These are phyloP conservation scores for Drosophila rubida DNA, from an alignment of 2,888 invertebrate species.

Conservation along the genomic window DNA sequence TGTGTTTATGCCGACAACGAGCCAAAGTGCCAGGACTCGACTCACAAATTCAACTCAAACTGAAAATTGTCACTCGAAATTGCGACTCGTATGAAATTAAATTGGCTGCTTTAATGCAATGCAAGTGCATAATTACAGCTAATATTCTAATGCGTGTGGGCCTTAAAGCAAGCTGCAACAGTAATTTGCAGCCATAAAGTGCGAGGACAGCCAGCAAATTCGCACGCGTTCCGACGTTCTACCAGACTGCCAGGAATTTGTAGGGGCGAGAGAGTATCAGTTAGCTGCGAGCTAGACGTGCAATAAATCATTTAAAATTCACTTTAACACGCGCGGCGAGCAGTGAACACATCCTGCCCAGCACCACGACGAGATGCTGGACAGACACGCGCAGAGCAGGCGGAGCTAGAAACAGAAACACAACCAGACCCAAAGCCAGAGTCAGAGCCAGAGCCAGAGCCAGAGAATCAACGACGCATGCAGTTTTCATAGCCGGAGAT, in stretches of 20 bases:
- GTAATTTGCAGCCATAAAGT: slow-evolving; percentile 10
- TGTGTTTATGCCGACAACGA: slow-evolving; percentile 1
- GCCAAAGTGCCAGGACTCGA: neutral
- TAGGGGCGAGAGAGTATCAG: slow-evolving; percentile 32
- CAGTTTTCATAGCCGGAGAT: slow-evolving; percentile 41
- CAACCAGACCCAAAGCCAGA: slow-evolving; percentile 22
- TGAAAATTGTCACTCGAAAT: slow-evolving; percentile 5
- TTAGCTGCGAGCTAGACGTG: slow-evolving; percentile 36
- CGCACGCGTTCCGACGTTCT: slow-evolving; percentile 17
- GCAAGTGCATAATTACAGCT: slow-evolving; percentile 52
- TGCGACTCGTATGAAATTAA: slow-evolving; percentile 3
- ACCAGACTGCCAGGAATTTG: slow-evolving; percentile 34
- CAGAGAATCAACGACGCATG: slow-evolving; percentile 45
- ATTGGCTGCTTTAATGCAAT: slow-evolving; percentile 36
- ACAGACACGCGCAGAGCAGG: neutral
- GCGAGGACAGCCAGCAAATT: slow-evolving; percentile 16
- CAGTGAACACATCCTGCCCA: slow-evolving; percentile 16
- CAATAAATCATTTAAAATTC: slow-evolving; percentile 78
- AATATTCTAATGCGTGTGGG: slow-evolving; percentile 59
- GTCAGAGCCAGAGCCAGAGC: slow-evolving; percentile 16
- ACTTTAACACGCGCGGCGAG: slow-evolving; percentile 66
- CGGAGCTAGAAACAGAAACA: slow-evolving; percentile 17
- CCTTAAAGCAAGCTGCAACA: slow-evolving; percentile 30
- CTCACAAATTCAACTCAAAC: neutral
- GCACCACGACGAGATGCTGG: neutral